Conservation (phyloP, 2,797 vertebrate species). For the Enteromius radiatus region DNA sequence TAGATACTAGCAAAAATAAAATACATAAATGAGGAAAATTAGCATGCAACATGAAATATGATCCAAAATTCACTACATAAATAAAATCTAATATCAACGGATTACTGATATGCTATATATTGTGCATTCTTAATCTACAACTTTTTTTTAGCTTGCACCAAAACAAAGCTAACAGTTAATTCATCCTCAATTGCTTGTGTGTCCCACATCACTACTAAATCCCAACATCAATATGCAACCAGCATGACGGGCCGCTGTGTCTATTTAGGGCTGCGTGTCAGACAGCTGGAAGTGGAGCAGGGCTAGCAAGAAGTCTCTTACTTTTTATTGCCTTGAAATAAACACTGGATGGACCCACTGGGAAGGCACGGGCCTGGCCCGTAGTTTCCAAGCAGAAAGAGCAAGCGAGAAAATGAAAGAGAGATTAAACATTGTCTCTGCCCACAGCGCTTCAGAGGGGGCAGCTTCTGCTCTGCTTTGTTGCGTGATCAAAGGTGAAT, state of each 20-base stretch:
- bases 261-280: slow-evolving; percentile 52
- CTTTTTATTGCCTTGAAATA: slow-evolving; percentile 46
- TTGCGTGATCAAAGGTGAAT: slow-evolving; percentile 48
- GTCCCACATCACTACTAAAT: slow-evolving; percentile 46
- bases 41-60: background rate
- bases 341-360: slow-evolving; percentile 31
- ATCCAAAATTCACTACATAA: background rate
- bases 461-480: slow-evolving; percentile 24
- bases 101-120: background rate
- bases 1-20: background rate
- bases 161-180: slow-evolving; percentile 19
- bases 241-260: slow-evolving; percentile 13
- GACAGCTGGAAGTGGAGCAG: slow-evolving; percentile 52
- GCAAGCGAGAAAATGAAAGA: slow-evolving; percentile 32
- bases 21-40: background rate
- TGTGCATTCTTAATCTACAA: background rate
- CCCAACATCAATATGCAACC: slow-evolving; percentile 39
- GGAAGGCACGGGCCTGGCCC: background rate
- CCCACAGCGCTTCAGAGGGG: slow-evolving; percentile 29
- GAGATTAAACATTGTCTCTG: slow-evolving; percentile 39
- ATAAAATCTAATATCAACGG: background rate
- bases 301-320: slow-evolving; percentile 48
- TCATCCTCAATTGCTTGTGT: slow-evolving; percentile 36
- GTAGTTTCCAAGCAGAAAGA: slow-evolving; percentile 18
- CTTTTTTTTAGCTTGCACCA: slow-evolving; percentile 1